Conservation (phyloP, 2,797 vertebrate species). For the Lepilemur ruficaudatus region DNA sequence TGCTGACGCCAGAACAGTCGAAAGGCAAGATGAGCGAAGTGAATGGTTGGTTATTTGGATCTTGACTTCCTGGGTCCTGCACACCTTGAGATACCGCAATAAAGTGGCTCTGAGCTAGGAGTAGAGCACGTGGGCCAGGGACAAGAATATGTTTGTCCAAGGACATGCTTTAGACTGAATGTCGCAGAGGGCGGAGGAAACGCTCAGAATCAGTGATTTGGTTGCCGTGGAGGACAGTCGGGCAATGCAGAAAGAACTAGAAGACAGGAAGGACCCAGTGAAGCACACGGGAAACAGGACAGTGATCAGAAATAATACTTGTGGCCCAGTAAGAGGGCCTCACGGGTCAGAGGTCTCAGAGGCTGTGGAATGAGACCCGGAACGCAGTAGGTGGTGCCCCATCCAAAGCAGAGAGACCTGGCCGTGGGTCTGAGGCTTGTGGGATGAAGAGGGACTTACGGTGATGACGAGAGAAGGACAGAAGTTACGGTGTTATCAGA, state of each 20-base stretch:
- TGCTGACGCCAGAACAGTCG: background rate
- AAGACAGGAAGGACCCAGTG: background rate
- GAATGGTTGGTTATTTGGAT: background rate
- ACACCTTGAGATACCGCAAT: background rate
- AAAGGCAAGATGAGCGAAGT: background rate
- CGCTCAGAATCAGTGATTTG: background rate
- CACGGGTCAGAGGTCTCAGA: background rate
- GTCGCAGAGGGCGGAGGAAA: background rate
- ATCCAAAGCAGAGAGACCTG: background rate
- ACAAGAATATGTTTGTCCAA: background rate
- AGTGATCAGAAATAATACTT: background rate
- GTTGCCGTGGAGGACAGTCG: background rate
- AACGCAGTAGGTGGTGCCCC: rapidly evolving
- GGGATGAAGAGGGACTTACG: background rate
- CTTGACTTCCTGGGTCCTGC: background rate
- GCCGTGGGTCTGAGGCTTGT: rapidly evolving
- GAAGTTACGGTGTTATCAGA: background rate
- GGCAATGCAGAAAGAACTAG: background rate
- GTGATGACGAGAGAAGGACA: background rate
- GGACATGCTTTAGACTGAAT: background rate
- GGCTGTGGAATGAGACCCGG: background rate
- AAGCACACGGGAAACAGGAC: background rate
- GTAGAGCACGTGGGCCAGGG: background rate
- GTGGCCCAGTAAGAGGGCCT: background rate
- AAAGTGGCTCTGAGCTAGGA: background rate